Base-by-base conservation (phyloP, 2,888 invertebrate genomes). In the Folsomia candida region DNA sequence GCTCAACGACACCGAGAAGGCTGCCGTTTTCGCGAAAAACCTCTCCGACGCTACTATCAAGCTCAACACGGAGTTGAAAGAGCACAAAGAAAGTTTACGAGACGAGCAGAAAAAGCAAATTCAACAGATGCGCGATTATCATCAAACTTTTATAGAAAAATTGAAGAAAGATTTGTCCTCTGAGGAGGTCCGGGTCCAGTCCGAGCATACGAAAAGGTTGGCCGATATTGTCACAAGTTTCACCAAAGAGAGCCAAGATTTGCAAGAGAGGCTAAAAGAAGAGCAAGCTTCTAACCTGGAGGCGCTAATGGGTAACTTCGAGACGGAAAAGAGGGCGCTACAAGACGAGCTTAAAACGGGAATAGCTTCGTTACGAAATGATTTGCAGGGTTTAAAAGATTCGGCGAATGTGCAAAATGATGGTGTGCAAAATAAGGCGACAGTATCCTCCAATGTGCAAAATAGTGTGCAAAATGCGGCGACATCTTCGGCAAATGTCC, bases 41-140 rank as follows among this genome's bases (percentile, higher is more conserved):
- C 37, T 37, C 4, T 4, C 69, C 29, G 60, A 62, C 20, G 67
- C 65, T 58, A 27, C 66, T 57, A 51, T 29, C 1, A 64, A 75
- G 24, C 22, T 73, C 0, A 54, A 69, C 2, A 58, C 58, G 25
- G 63, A 69, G 28, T 29, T 75, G 0, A 70, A 76, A 54, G 47
- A 67, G 47, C 67, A 77, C 3, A 76, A 78, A 65, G 69, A 75
- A n/a, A 54, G 22, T 11, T 2, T 71, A 11, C 68, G 68, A 1
- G 71, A 73, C n/a, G 71, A 73, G 0, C 73, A 70, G 9, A 61
- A 63, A 26, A 69, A 71, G 18, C 76, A 76, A 70, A 58, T 77
- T n/a, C 61, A 64, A 20, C 67, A 75, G 29, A 68, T 78, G 69
- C 74, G 70, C 64, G 67, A 70, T 29, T 68, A 69, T 24, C 76